A percentile compares a stretch with the other conserved stretches of the same genome.
Evolutionary conservation across 2,113 vertebrate genomes (phyloP).

Genomic region (Gracilinanus agilis): DNA sequence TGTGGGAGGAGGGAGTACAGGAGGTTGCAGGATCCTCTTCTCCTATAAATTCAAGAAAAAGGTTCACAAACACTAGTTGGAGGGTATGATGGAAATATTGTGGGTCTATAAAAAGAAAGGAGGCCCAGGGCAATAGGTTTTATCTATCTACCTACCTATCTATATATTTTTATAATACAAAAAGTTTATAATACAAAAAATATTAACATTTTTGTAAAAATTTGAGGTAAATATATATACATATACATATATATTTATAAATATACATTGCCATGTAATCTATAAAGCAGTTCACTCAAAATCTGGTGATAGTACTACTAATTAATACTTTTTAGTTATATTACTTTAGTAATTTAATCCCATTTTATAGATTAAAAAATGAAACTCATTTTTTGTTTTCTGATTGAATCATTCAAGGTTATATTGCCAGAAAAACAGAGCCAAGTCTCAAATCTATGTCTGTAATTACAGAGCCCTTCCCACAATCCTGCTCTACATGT

Average conservation of each 20-base stretch:
- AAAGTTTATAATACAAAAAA: too few species aligned
- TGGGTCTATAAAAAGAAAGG: background rate
- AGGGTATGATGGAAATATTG: background rate
- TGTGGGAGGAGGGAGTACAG: background rate
- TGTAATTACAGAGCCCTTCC: background rate
- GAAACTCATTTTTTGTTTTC: background rate
- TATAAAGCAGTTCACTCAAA: background rate
- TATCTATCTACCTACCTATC: too few species aligned
- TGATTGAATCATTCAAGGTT: background rate
- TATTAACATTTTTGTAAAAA: too few species aligned
- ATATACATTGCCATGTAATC: background rate
- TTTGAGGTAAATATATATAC: too few species aligned
- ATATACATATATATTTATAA: too few species aligned
- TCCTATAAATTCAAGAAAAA: background rate
- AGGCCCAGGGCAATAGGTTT: too few species aligned
- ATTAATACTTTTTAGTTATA: background rate
- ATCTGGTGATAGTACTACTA: background rate
- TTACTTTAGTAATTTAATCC: background rate
- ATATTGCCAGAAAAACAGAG: background rate
- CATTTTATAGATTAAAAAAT: background rate
- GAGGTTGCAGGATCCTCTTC: background rate
- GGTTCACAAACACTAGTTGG: background rate
- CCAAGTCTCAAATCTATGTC: background rate
- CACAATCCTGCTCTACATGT: background rate
- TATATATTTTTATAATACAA: too few species aligned